These are phyloP conservation scores for Papilio polytes DNA, from an alignment of 1,140 invertebrate genomes.

Conservation along the genomic window DNA sequence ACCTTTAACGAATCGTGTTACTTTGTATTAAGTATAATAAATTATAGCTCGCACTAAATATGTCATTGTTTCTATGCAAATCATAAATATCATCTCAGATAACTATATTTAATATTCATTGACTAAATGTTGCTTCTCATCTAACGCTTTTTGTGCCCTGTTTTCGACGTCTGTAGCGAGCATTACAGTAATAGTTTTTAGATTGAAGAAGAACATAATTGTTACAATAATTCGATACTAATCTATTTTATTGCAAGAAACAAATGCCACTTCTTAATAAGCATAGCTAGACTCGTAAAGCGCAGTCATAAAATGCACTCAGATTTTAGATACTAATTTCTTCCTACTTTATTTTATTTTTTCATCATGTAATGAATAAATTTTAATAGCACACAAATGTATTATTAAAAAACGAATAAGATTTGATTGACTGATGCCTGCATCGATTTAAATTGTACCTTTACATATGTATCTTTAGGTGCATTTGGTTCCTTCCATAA, in stretches of 20 bases:
- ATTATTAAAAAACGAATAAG: conserved; percentile 19
- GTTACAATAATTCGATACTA: not conserved
- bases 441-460: not conserved
- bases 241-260: conserved; percentile 12
- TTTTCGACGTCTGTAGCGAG: not conserved
- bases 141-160: not conserved
- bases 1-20: conserved; percentile 25
- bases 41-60: conserved; percentile 39
- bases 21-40: conserved; percentile 23
- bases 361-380: not conserved
- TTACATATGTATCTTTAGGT: not conserved
- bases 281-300: not conserved
- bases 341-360: conserved; percentile 8
- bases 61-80: conserved; percentile 37
- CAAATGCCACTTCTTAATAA: conserved; percentile 21
- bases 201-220: too few species aligned
- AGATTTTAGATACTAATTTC: conserved; percentile 1
- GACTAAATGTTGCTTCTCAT: not conserved
- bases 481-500: not conserved
- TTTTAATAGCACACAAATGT: conserved; percentile 10
- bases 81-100: conserved; percentile 27
- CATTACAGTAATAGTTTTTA: too few species aligned
- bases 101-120: conserved; percentile 20
- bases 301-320: conserved; percentile 16
- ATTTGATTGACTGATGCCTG: conserved; percentile 10